Evolutionary conservation across 2,888 invertebrate genomes (phyloP).

Genomic region (Diogma glabrata): DNA sequence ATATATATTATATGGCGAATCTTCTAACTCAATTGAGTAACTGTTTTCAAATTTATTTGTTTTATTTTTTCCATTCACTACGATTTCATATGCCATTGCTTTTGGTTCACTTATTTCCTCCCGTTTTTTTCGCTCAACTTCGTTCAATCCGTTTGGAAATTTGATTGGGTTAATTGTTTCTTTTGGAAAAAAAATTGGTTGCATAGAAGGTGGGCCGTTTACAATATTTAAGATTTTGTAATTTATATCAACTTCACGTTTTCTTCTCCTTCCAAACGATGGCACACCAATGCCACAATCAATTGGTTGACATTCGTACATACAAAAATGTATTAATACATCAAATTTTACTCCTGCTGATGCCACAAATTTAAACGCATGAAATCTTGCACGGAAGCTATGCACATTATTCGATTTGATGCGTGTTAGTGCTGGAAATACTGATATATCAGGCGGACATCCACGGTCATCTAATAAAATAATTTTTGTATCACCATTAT

Average conservation of each 20-base stretch:
- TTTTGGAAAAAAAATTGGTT: not conserved
- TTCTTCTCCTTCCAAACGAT: constrained; percentile 31
- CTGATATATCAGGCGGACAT: constrained; percentile 60
- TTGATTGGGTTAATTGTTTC: constrained; percentile 19
- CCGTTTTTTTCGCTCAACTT: constrained; percentile 1
- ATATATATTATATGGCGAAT: constrained; percentile 7
- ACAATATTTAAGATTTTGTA: no score
- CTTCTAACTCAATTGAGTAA: not conserved
- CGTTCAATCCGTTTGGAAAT: constrained; percentile 15
- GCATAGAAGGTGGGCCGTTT: constrained; percentile 20
- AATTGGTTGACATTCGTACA: constrained; percentile 54
- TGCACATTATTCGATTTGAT: constrained; percentile 27
- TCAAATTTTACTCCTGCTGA: constrained; percentile 74
- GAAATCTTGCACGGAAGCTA: constrained; percentile 51
- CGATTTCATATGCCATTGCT: not conserved
- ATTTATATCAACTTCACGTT: constrained; percentile 19
- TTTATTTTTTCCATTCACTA: no score
- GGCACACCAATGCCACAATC: constrained; percentile 34
- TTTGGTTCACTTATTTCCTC: not conserved
- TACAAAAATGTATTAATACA: constrained; percentile 71
- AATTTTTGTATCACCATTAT: constrained; percentile 51
- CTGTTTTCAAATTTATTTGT: no score
- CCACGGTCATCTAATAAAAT: constrained; percentile 64
- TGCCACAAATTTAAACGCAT: constrained; percentile 77
- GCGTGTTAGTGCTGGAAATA: constrained; percentile 40